These are phyloP conservation scores for Coelopa frigida DNA, from an alignment of 1,140 invertebrate genomes.

Conservation along the genomic window DNA sequence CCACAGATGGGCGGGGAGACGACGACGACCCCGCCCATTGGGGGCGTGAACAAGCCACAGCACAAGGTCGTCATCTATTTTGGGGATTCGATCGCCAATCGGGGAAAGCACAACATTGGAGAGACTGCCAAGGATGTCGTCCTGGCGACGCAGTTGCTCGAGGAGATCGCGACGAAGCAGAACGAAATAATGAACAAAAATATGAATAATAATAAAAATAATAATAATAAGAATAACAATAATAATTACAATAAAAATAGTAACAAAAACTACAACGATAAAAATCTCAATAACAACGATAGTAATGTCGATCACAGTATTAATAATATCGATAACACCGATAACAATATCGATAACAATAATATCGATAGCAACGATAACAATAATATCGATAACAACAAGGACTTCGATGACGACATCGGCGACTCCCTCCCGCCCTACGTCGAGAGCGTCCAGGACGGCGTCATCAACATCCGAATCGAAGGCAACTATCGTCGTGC, in stretches of 20 bases:
- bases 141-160: background rate
- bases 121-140: slow-evolving; percentile 19
- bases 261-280: background rate
- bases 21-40: slow-evolving; percentile 9
- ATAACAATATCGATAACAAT: background rate
- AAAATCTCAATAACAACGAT: slow-evolving; percentile 1
- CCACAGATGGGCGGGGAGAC: slow-evolving; percentile 13
- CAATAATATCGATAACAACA: background rate
- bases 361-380: background rate
- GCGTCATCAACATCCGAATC: slow-evolving; percentile 57
- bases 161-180: background rate
- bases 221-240: background rate
- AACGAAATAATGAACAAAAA: background rate
- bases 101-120: slow-evolving; percentile 30
- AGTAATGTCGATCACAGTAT: background rate
- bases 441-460: slow-evolving; percentile 48
- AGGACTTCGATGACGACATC: background rate
- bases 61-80: slow-evolving; percentile 66
- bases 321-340: background rate
- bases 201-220: background rate
- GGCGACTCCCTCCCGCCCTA: slow-evolving; percentile 35
- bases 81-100: slow-evolving; percentile 53
- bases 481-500: slow-evolving; percentile 57
- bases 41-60: slow-evolving; percentile 21
- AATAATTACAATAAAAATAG: background rate